phyloP scores from a whole-genome alignment of 1,140 invertebrate species.

The Prorops nasuta region DNA sequence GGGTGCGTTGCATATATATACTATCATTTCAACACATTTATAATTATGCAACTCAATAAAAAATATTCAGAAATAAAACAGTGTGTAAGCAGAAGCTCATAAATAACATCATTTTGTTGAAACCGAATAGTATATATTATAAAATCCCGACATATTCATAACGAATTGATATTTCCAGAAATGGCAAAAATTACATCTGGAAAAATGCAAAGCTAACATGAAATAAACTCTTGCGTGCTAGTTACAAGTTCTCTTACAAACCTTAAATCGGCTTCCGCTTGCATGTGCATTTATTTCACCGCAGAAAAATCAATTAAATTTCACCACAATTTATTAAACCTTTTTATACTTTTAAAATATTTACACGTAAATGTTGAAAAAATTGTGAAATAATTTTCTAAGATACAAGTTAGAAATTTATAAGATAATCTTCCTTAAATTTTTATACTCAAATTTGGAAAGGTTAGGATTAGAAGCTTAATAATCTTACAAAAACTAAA shows the following conservation, averaged over 20 bases:
- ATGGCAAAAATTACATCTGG: too few species aligned
- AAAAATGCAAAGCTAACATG: too few species aligned
- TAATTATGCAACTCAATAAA: neutral
- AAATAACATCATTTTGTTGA: too few species aligned
- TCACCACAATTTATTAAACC: neutral
- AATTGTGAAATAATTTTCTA: conserved; percentile 57
- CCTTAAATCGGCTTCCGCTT: conserved; percentile 18
- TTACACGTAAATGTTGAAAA: conserved; percentile 61
- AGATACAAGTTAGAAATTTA: conserved; percentile 61
- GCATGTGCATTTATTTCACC: conserved; percentile 21
- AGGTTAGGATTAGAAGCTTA: too few species aligned
- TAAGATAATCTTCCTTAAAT: conserved; percentile 52
- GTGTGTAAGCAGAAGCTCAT: too few species aligned
- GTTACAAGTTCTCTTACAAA: conserved; percentile 18
- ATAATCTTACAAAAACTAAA: too few species aligned
- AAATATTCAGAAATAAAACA: neutral
- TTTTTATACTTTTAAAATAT: conserved; percentile 50
- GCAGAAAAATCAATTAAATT: conserved; percentile 8
- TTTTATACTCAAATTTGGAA: conserved; percentile 54
- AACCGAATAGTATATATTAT: too few species aligned
- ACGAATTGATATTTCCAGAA: too few species aligned
- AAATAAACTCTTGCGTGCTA: conserved; percentile 31
- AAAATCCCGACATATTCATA: too few species aligned
- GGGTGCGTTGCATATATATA: neutral
- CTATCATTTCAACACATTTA: too few species aligned